Base-by-base conservation (phyloP, 2,888 invertebrate species). In the Vanessa cardui region DNA sequence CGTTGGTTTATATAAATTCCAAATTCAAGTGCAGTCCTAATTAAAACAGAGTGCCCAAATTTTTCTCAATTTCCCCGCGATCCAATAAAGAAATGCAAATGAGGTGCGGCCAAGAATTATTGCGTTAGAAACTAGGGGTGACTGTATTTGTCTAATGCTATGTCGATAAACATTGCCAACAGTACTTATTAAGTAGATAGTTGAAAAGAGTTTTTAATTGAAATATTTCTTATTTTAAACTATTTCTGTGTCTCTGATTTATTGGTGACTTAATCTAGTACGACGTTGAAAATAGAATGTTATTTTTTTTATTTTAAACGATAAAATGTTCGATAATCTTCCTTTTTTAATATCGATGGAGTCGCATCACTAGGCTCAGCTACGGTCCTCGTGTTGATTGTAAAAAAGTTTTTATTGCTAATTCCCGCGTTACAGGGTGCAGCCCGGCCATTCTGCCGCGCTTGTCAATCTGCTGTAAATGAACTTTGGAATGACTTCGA, bases 61-160 rank as follows among this genome's bases (percentile, higher is more conserved):
- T 90, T 89, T 89, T 90, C 89, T 85, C 85, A 87, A 88, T 89
- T 89, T 79, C 84, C 73, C 76, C 79, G 81, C 81, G 82, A 89
- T 88, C 90, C 90, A 92, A 92, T 92, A 92, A 91, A 89, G 88
- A 88, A 89, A 92, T 91, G 91, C 88, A 91, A 91, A 92, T 91
- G 87, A 88, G 83, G 83, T 85, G 86, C 83, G 82, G 79, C 83
- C 78, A 85, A 89, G 90, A 92, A 83, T 87, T 89, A 90, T 87
- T 77, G 86, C 88, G 68, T 71, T 64, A 64, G 56, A 66, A 62
- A 52, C 9, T 79, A 83, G 84, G 72, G 83, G 74, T 71, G 72
- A 58, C 78, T 46, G n/a, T 33, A 12, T 3, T 47, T 45, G 39
- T 50, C 18, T 26, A 46, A 52, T n/a, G 20, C 8, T 52, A 15